Percentiles rank a stretch among this genome's conserved stretches.
Evolutionary conservation across 92 coral and sea anemone genomes (phyloP).

Genomic region (Zoanthus solanderi): DNA sequence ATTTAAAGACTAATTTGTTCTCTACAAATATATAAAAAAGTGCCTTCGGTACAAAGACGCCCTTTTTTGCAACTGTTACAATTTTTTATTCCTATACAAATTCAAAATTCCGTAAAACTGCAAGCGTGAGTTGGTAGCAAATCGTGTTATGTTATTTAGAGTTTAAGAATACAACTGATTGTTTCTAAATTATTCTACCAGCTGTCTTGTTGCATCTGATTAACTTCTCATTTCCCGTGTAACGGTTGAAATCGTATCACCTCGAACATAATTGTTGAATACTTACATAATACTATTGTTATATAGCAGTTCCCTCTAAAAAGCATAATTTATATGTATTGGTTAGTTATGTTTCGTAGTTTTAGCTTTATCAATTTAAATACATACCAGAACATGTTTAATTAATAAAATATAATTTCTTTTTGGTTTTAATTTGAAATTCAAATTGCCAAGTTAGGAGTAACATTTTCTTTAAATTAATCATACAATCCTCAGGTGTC

Average conservation of each 20-base stretch:
- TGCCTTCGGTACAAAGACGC: background rate
- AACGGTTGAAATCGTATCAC: background rate
- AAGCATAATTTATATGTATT: no score
- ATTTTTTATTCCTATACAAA: background rate
- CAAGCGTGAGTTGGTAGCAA: background rate
- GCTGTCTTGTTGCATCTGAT: conserved; percentile 14
- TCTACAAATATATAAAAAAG: background rate
- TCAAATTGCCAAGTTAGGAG: no score
- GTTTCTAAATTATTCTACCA: conserved; percentile 22
- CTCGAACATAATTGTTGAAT: background rate
- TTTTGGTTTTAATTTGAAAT: no score
- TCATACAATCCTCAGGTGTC: no score
- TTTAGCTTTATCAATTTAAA: no score
- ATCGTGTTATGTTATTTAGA: background rate
- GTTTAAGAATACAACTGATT: background rate
- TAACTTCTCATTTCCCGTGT: background rate
- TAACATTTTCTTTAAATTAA: no score
- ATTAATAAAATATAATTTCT: no score
- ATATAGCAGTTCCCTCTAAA: no score
- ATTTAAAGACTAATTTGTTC: background rate
- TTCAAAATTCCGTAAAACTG: background rate
- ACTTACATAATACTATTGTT: background rate
- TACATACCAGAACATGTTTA: no score
- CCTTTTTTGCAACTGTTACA: background rate
- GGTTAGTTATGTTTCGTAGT: no score